These are phyloP conservation scores for Synchiropus splendidus DNA, from an alignment of 2,113 vertebrate genomes.

Conservation along the genomic window DNA sequence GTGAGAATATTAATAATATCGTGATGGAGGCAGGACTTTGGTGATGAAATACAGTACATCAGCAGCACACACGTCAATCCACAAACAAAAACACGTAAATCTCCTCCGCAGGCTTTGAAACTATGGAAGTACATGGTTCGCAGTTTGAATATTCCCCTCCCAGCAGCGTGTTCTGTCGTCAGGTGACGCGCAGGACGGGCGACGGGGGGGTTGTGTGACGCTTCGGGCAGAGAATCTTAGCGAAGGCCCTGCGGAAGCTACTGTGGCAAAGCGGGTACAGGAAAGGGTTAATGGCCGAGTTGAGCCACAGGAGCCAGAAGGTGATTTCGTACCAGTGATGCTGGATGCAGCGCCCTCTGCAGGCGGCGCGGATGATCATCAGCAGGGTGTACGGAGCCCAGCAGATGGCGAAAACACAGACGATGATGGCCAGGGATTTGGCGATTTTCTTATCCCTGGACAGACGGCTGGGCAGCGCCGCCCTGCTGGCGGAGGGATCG, in stretches of 20 bases:
- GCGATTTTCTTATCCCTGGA: slow-evolving; percentile 75
- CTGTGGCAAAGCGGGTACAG: slow-evolving; percentile 80
- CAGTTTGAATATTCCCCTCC: no score
- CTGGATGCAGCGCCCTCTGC: slow-evolving; percentile 41
- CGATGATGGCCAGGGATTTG: slow-evolving; percentile 73
- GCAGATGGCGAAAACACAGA: slow-evolving; percentile 72
- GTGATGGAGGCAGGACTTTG: no score
- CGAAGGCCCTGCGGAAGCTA: slow-evolving; percentile 72
- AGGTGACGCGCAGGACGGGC: slow-evolving; percentile 33
- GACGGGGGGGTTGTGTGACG: slow-evolving; percentile 30
- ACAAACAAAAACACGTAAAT: no score
- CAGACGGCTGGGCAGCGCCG: slow-evolving; percentile 50
- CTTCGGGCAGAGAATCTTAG: slow-evolving; percentile 59
- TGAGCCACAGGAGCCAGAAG: slow-evolving; percentile 86
- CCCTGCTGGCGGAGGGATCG: slow-evolving; percentile 44
- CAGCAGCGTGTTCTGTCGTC: no score
- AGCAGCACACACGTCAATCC: no score
- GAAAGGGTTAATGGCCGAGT: slow-evolving; percentile 79
- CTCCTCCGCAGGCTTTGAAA: no score
- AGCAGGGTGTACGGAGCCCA: slow-evolving; percentile 78
- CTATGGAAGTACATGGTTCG: no score
- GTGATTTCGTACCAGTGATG: slow-evolving; percentile 65
- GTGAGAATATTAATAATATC: no score
- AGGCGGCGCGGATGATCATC: slow-evolving; percentile 68
- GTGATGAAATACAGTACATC: no score